Conservation (phyloP, 2,113 vertebrate genomes). For the Amazona vittata region DNA sequence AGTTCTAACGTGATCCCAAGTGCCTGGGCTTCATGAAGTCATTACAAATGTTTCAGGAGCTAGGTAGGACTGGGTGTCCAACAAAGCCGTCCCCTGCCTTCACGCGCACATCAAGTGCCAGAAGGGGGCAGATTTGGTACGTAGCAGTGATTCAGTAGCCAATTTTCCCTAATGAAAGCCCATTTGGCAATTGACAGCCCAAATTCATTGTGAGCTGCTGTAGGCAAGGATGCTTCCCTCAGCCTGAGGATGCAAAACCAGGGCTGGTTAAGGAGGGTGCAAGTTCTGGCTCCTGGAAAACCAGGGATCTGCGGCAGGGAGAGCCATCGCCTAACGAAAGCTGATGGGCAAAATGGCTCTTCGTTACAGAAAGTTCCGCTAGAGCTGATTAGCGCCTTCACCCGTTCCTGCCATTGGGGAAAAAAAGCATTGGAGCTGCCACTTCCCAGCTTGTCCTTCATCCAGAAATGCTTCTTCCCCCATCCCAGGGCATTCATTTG, state of each 20-base stretch:
- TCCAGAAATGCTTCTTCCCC: neutral
- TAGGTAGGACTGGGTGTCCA: fast-evolving
- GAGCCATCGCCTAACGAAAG: neutral
- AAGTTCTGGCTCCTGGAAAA: neutral
- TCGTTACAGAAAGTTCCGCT: neutral
- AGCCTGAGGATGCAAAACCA: neutral
- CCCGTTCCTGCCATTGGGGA: neutral
- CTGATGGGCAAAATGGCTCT: neutral
- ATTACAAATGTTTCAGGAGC: neutral
- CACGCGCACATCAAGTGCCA: fast-evolving
- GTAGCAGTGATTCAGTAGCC: neutral
- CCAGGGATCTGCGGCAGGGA: neutral
- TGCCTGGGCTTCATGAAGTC: neutral
- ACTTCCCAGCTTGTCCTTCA: neutral
- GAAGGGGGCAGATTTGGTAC: fast-evolving
- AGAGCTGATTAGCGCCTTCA: neutral
- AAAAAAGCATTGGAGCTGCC: neutral
- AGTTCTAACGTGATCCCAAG: neutral
- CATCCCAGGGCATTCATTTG: neutral
- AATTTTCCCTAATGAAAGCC: neutral
- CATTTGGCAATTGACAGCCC: no score
- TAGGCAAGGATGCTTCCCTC: neutral
- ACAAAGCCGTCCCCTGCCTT: neutral
- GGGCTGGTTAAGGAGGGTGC: neutral
- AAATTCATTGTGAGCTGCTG: neutral